Evolutionary conservation across 2,797 vertebrate species (phyloP).

Genomic region (Hypotaenidia okinawae): DNA sequence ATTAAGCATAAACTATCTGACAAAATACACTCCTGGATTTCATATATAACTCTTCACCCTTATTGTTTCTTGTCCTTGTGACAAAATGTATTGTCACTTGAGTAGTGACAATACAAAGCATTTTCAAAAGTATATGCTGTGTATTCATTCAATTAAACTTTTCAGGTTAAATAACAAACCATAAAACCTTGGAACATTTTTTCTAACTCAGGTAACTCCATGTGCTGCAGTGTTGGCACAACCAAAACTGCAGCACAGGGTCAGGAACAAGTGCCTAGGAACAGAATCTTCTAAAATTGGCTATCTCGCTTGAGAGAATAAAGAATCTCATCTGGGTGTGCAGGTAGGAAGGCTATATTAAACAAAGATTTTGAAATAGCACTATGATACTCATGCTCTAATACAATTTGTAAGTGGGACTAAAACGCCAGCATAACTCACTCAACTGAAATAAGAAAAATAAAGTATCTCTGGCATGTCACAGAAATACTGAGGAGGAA

Average conservation of each 20-base stretch:
- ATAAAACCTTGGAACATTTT: background rate
- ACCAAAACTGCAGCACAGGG: background rate
- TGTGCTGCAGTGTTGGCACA: background rate
- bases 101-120: background rate
- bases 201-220: background rate
- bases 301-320: background rate
- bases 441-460: background rate
- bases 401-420: background rate
- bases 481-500: background rate
- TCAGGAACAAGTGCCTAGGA: background rate
- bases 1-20: background rate
- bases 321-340: background rate
- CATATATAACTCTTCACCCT: background rate
- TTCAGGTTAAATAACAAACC: background rate
- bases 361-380: background rate
- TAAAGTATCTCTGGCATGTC: background rate
- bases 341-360: background rate
- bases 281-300: background rate
- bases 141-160: background rate
- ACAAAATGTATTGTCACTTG: background rate
- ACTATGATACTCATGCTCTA: background rate
- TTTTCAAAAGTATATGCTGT: background rate
- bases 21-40: background rate
- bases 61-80: background rate
- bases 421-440: background rate